phyloP scores from a whole-genome alignment of 2,113 vertebrate genomes.

The Lycocorax pyrrhopterus region DNA sequence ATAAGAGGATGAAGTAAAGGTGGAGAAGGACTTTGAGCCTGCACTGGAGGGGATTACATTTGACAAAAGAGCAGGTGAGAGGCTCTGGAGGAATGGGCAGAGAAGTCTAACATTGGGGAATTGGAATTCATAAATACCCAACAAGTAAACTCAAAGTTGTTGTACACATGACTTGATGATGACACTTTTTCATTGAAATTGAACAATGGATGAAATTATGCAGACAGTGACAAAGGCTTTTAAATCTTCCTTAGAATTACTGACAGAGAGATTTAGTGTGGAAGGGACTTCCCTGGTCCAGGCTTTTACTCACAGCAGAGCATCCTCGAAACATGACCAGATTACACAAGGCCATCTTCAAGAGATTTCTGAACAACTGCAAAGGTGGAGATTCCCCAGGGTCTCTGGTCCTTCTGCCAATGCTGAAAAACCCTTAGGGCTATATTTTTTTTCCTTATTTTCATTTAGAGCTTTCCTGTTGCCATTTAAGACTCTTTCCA shows the following conservation, averaged over 20 bases:
- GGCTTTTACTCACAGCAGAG: neutral
- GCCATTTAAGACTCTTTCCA: too few species aligned
- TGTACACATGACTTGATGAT: neutral
- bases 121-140: neutral
- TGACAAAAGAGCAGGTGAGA: neutral
- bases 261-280: neutral
- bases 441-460: too few species aligned
- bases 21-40: neutral
- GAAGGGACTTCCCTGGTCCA: neutral
- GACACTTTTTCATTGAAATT: neutral
- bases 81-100: too few species aligned
- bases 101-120: neutral
- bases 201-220: neutral
- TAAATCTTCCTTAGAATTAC: neutral
- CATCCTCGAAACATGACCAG: neutral
- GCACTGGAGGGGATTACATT: fast-evolving
- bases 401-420: too few species aligned
- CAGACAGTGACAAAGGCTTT: neutral
- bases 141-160: neutral
- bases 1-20: neutral
- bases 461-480: too few species aligned
- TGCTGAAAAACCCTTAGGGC: too few species aligned
- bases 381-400: neutral
- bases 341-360: neutral
- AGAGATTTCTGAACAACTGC: neutral